Base-by-base conservation (phyloP, 1,140 invertebrate species). In the Brachystomella parvula region DNA sequence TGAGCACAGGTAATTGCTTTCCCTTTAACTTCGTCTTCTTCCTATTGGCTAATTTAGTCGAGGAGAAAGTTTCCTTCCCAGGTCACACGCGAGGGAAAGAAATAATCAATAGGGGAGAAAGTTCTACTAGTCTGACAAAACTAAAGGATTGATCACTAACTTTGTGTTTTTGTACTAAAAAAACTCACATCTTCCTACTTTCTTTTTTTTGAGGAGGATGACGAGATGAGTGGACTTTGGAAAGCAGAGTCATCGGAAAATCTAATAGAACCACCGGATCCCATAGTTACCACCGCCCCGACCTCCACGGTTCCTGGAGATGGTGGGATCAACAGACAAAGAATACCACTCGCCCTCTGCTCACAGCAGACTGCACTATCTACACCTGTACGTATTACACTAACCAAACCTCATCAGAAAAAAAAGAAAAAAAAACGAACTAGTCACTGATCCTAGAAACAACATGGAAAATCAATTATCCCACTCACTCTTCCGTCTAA, bases 301-400 rank as follows among this genome's bases (percentile, higher is more conserved):
- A 15, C 39, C 3, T 12, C 32, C 9, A 28, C 57, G 17, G 19
- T 29, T 17, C 33, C 35, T 9, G 19, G 19, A 9, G 35, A 39
- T 19, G 35, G 19, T 39, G 35, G 35, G 6, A 19, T 6, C 35
- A 65, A 49, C n/a, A 31, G 30, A 28, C 53, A 64, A 24, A 3
- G 70, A 29, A 61, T 68, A 24, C 69, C 69, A 44, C 35, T 71
- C 0, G 69, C 65, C 31, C 28, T 68, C 19, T 71, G 71, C 35
- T 39, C 61, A 2, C 71, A 73, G 35, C 71, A 73, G 47, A 70
- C 71, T 2, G 68, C 69, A 1, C 24, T 70, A 12, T 73, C 68
- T 33, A 73, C 68, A 17, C 69, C 71, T 0, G 35, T 39, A 39
- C 6, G 35, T 9, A 9, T 39, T 39, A 39, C 6, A 39, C n/a